phyloP scores from a whole-genome alignment of 2,888 invertebrate species.

The Cataglyphis cursor region DNA sequence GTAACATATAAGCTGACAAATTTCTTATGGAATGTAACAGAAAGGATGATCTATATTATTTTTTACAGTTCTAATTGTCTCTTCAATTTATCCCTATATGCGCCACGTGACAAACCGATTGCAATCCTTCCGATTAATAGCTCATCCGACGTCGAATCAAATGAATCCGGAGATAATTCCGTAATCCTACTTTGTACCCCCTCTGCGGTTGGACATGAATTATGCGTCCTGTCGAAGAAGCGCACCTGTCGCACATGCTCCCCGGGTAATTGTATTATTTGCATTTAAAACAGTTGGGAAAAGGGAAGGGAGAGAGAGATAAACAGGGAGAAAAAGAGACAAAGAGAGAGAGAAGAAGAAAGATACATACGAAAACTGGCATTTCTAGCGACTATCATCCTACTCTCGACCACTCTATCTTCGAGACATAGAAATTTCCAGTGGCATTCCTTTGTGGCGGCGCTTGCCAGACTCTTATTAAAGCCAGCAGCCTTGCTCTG shows the following conservation, averaged over 20 bases:
- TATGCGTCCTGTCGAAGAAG: constrained; percentile 70
- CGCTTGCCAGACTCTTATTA: constrained; percentile 71
- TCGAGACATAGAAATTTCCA: constrained; percentile 70
- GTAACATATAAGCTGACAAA: neutral
- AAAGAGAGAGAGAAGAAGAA: constrained; percentile 11
- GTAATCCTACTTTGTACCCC: constrained; percentile 40
- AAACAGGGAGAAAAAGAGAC: constrained; percentile 25
- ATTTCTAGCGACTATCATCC: constrained; percentile 28
- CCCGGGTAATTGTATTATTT: constrained; percentile 75
- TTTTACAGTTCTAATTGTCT: constrained; percentile 30
- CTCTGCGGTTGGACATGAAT: constrained; percentile 65
- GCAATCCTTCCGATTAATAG: constrained; percentile 76
- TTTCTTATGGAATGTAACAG: neutral
- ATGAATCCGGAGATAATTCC: constrained; percentile 70
- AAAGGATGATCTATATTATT: neutral
- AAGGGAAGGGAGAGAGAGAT: constrained; percentile 32
- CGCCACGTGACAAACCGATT: constrained; percentile 53
- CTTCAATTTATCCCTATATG: constrained; percentile 1
- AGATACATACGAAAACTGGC: constrained; percentile 51
- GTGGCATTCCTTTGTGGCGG: constrained; percentile 74
- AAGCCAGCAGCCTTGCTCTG: constrained; percentile 61
- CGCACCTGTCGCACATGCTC: constrained; percentile 72
- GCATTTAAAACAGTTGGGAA: constrained; percentile 73
- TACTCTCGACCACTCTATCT: constrained; percentile 67
- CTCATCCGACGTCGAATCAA: constrained; percentile 59